Evolutionary conservation across 1,140 invertebrate species (phyloP).

Genomic region (Phortica variegata): DNA sequence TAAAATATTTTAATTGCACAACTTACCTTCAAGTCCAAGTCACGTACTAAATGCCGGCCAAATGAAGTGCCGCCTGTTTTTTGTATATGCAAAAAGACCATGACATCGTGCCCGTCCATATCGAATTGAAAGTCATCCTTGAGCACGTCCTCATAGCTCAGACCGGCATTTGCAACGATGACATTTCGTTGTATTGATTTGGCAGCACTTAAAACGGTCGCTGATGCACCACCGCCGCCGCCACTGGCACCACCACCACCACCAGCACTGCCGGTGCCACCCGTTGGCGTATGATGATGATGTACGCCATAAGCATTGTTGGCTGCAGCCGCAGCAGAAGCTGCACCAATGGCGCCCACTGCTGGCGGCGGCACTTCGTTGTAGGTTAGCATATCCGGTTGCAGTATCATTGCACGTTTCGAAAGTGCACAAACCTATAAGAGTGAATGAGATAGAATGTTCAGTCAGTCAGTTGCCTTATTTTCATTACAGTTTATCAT

Average conservation of each 20-base stretch:
- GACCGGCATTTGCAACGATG: slow-evolving; percentile 59
- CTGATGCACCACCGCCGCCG: slow-evolving; percentile 17
- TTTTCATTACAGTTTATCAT: too few relatives aligned
- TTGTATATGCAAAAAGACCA: slow-evolving; percentile 98
- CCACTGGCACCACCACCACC: too few relatives aligned
- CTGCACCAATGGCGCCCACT: not conserved
- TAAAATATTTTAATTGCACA: not conserved
- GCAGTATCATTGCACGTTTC: slow-evolving; percentile 60
- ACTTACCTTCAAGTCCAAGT: slow-evolving; percentile 77
- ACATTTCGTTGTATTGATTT: slow-evolving; percentile 48
- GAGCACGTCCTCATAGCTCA: slow-evolving; percentile 79
- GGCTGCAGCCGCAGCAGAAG: not conserved
- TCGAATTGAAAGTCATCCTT: slow-evolving; percentile 86
- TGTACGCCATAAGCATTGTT: not conserved
- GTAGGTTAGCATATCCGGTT: slow-evolving; percentile 50
- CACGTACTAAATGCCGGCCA: slow-evolving; percentile 89
- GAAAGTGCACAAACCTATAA: slow-evolving; percentile 71
- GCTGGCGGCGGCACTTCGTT: slow-evolving; percentile 43
- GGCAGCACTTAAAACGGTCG: slow-evolving; percentile 28
- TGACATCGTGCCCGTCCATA: slow-evolving; percentile 89
- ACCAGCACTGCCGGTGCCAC: not conserved
- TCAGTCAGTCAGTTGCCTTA: too few relatives aligned
- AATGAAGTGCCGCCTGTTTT: slow-evolving; percentile 90
- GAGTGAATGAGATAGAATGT: too few relatives aligned
- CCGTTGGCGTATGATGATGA: not conserved